phyloP scores from a whole-genome alignment of 2,888 invertebrate species.

The Nipponacmea schrenckii region DNA sequence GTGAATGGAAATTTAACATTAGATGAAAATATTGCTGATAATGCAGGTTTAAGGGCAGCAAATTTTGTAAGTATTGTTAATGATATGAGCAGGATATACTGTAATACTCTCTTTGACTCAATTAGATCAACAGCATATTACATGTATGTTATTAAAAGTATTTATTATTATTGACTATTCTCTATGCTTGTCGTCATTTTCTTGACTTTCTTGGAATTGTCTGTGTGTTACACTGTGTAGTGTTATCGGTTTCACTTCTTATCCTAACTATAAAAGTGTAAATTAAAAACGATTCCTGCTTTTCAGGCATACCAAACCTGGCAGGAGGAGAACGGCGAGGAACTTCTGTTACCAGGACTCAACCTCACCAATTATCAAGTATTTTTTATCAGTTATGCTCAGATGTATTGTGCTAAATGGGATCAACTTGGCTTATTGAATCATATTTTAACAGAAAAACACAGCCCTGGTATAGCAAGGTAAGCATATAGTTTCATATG shows the following conservation, averaged over 20 bases:
- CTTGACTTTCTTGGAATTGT: too few species aligned
- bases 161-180: too few species aligned
- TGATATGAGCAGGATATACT: too few species aligned
- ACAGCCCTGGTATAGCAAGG: constrained; percentile 57
- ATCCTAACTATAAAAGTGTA: too few species aligned
- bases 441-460: constrained; percentile 49
- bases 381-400: constrained; percentile 67
- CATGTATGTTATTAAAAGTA: too few species aligned
- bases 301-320: constrained; percentile 56
- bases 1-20: constrained; percentile 57
- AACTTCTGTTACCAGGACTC: constrained; percentile 56
- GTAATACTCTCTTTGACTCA: too few species aligned
- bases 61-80: constrained; percentile 51
- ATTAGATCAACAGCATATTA: too few species aligned
- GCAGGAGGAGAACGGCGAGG: constrained; percentile 47
- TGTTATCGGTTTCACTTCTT: too few species aligned
- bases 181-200: too few species aligned
- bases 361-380: constrained; percentile 63
- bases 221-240: too few species aligned
- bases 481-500: constrained; percentile 21
- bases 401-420: constrained; percentile 62
- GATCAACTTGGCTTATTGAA: constrained; percentile 46
- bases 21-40: constrained; percentile 65
- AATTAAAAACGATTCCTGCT: background rate
- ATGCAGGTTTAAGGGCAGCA: constrained; percentile 60